A percentile compares a stretch with the other conserved stretches of the same genome.
phyloP scores from a whole-genome alignment of 2,113 vertebrate genomes.

The Eptesicus fuscus region DNA sequence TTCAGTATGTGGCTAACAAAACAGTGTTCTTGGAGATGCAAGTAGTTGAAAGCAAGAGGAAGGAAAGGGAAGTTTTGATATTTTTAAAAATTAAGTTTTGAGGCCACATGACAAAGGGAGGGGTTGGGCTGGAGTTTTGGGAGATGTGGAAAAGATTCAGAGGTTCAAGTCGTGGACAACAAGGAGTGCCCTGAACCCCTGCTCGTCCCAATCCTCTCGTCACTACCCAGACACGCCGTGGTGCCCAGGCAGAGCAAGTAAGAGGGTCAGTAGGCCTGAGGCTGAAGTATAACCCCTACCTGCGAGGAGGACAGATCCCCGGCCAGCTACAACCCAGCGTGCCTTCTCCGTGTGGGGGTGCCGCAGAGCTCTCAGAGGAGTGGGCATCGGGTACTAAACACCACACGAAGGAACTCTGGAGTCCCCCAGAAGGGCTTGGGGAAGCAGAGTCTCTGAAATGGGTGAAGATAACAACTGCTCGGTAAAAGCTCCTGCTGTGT shows the following conservation, averaged over 20 bases:
- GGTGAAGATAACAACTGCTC: not conserved
- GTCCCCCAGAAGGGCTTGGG: not conserved
- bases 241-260: not conserved
- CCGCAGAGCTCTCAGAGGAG: not conserved
- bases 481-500: not conserved
- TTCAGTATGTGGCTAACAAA: not conserved
- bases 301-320: not conserved
- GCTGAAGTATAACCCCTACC: not conserved
- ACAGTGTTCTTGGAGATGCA: not conserved
- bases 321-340: rapidly evolving
- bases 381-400: not conserved
- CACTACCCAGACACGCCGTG: not conserved
- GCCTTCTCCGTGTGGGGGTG: rapidly evolving
- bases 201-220: not conserved
- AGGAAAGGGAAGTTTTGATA: not conserved
- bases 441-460: not conserved
- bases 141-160: not conserved
- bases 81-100: not conserved
- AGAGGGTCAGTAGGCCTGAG: not conserved
- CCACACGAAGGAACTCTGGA: not conserved
- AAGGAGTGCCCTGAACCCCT: not conserved
- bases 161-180: not conserved
- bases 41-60: not conserved
- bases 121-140: not conserved
- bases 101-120: not conserved